A percentile compares a stretch with the other conserved stretches of the same genome.
phyloP scores from a whole-genome alignment of 1,140 invertebrate species.

The Melitaea cinxia region DNA sequence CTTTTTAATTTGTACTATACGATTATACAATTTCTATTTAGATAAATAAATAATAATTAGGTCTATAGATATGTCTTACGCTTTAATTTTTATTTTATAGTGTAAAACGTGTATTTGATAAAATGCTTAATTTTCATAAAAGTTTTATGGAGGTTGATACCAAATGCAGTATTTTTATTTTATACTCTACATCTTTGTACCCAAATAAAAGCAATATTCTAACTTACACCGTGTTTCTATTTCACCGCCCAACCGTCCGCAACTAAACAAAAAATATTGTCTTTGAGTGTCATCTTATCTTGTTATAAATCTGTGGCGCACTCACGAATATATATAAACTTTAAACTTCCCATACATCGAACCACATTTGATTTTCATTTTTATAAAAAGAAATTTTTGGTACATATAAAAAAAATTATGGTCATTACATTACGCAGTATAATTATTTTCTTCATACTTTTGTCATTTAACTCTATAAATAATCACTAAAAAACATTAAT shows the following conservation, averaged over 20 bases:
- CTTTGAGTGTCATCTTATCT: too few species aligned
- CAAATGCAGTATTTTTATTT: conserved; percentile 81
- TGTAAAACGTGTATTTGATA: conserved; percentile 76
- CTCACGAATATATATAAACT: too few species aligned
- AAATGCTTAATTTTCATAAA: conserved; percentile 80
- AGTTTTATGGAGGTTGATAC: conserved; percentile 77
- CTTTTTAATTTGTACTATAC: conserved; percentile 80
- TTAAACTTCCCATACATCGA: too few species aligned
- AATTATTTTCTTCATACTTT: too few species aligned
- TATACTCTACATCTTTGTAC: conserved; percentile 81
- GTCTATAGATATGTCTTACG: conserved; percentile 70
- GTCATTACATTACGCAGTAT: too few species aligned
- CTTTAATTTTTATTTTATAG: conserved; percentile 78
- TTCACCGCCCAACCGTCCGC: not conserved
- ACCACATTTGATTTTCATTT: too few species aligned
- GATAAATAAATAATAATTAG: conserved; percentile 77
- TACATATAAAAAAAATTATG: too few species aligned
- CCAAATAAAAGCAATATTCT: conserved; percentile 79
- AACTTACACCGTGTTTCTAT: conserved; percentile 32
- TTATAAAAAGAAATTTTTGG: too few species aligned
- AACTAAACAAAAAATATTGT: too few species aligned
- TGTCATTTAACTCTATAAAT: too few species aligned
- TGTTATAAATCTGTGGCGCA: too few species aligned
- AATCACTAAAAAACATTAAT: too few species aligned
- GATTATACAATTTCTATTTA: conserved; percentile 79